A percentile compares a stretch with the other conserved stretches of the same genome.
These are phyloP conservation scores for Chrysochloris asiatica DNA, from an alignment of 2,113 vertebrate genomes.

Conservation along the genomic window DNA sequence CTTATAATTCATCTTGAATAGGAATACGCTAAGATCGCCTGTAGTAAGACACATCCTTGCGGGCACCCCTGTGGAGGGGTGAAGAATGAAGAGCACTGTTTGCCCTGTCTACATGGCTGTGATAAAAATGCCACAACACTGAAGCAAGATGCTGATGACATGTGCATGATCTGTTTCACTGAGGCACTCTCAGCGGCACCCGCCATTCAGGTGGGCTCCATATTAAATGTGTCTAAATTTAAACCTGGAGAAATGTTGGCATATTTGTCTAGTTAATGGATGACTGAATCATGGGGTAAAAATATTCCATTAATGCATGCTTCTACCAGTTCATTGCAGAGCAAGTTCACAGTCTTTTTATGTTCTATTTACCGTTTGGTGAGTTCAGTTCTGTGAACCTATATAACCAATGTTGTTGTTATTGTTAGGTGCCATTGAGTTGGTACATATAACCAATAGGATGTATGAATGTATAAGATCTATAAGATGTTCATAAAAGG, in stretches of 20 bases:
- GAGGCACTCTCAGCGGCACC: conserved; percentile 98
- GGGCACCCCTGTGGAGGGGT: conserved; percentile 97
- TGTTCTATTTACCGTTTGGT: not conserved
- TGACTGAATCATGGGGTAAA: not conserved
- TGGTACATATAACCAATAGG: not conserved
- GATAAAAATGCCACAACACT: conserved; percentile 92
- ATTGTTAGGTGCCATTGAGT: no score
- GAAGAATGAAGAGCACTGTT: conserved; percentile 94
- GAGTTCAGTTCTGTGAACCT: no score
- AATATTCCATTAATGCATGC: not conserved
- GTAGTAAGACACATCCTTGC: conserved; percentile 95
- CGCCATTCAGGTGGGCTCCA: conserved; percentile 91
- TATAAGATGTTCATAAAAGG: conserved; percentile 26
- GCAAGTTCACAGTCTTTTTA: not conserved
- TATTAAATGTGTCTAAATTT: not conserved
- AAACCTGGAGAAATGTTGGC: not conserved
- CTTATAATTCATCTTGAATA: conserved; percentile 73
- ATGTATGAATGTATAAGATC: not conserved
- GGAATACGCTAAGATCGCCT: conserved; percentile 98
- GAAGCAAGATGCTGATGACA: conserved; percentile 98
- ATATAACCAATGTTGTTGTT: no score
- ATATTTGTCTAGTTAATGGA: not conserved
- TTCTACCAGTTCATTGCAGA: not conserved
- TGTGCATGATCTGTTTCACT: conserved; percentile 99
- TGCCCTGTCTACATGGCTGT: conserved; percentile 96